Evolutionary conservation across 2,888 invertebrate genomes (phyloP), one percentile per base, ranked within the genome.

Genomic region (Gasteruption jaculator): DNA sequence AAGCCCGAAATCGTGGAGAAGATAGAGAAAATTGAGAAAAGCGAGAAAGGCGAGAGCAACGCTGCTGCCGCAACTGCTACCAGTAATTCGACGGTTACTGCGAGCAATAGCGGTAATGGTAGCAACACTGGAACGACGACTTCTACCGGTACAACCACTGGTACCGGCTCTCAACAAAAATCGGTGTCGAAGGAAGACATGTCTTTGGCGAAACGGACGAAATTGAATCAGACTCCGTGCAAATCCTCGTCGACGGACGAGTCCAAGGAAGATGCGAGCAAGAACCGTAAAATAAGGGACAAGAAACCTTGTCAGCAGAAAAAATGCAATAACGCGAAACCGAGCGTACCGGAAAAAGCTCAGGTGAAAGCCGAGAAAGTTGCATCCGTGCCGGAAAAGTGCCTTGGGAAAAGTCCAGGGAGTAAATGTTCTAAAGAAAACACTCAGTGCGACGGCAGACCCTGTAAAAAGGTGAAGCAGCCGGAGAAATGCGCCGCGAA

Each of bases 1-100:
- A 60, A 60, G 20, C 65, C 65, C 1, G 65, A 66, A 36, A 53
- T 65, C 4, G 57, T 48, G 2, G 63, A 63, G 12, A 66, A 63
- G 32, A 61, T 61, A 14, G 62, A 67, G 14, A 67, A 63, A 40
- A 60, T 63, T 11, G 64, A 66, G 37, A 60, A 53, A 38, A 43
- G 43, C 21, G 51, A 63, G 34, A 49, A 49, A 40, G 47, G n/a
- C n/a, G n/a, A 32, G 27, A 26, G 5, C 33, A 3, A 7, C 22
- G n/a, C n/a, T n/a, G n/a, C n/a, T n/a, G n/a, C n/a, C n/a, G n/a
- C n/a, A n/a, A n/a, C n/a, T n/a, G n/a, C n/a, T n/a, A n/a, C n/a
- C n/a, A n/a, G n/a, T n/a, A n/a, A n/a, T n/a, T n/a, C n/a, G n/a
- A n/a, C n/a, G n/a, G n/a, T n/a, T n/a, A n/a, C n/a, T n/a, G n/a